phyloP scores from a whole-genome alignment of 2,888 invertebrate genomes.

The Cheilosia grossa region DNA sequence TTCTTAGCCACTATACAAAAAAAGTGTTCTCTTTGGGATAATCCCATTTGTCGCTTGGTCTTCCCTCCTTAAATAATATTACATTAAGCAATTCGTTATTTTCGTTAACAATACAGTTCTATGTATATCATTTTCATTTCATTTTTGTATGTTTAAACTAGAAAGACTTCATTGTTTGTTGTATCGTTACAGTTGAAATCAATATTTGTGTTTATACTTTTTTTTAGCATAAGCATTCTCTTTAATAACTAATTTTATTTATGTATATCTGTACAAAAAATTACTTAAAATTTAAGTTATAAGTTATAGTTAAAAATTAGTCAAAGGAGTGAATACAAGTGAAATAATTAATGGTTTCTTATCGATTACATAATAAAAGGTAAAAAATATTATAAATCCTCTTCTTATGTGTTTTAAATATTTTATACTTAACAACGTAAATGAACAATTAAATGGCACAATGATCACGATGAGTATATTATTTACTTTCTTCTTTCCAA shows the following conservation, averaged over 20 bases:
- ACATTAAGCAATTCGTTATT: constrained; percentile 22
- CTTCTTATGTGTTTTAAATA: constrained; percentile 18
- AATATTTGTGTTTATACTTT: constrained; percentile 53
- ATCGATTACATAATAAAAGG: constrained; percentile 47
- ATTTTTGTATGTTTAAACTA: constrained; percentile 35
- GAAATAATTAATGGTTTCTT: constrained; percentile 42
- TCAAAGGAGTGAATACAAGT: constrained; percentile 40
- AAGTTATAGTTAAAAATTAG: constrained; percentile 53
- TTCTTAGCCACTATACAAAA: constrained; percentile 58
- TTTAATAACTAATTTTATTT: constrained; percentile 25
- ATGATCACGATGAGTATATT: constrained; percentile 63
- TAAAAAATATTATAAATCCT: constrained; percentile 42
- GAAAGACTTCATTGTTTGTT: constrained; percentile 54
- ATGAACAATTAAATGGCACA: constrained; percentile 74
- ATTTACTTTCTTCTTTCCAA: neutral
- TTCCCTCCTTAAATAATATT: constrained; percentile 48
- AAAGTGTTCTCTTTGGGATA: constrained; percentile 53
- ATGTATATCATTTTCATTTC: neutral
- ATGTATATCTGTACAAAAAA: constrained; percentile 76
- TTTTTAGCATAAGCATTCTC: constrained; percentile 64
- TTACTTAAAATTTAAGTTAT: constrained; percentile 62
- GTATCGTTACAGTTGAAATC: constrained; percentile 56
- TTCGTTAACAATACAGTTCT: constrained; percentile 37
- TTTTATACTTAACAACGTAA: constrained; percentile 38
- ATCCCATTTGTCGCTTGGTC: constrained; percentile 69